Conservation (phyloP, 1,140 invertebrate species). For the Gonatopus flavifemur region DNA sequence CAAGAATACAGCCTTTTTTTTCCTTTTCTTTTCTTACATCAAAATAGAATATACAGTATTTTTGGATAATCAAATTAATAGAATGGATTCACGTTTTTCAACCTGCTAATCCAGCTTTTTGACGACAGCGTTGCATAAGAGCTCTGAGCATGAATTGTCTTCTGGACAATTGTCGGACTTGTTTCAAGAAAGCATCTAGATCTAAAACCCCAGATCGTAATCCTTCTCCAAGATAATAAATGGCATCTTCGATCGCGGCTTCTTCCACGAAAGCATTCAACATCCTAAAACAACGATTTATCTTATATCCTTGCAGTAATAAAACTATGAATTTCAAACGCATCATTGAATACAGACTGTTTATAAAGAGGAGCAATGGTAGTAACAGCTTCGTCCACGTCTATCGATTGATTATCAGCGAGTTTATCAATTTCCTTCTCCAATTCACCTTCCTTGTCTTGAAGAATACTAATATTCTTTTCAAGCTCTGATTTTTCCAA, state of each 20-base stretch:
- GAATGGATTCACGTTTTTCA: constrained; percentile 40
- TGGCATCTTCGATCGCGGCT: constrained; percentile 96
- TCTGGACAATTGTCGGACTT: constrained; percentile 91
- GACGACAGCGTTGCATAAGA: constrained; percentile 93
- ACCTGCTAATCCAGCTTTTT: constrained; percentile 86
- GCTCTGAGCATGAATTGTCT: constrained; percentile 95
- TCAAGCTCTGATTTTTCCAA: constrained; percentile 84
- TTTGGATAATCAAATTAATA: constrained; percentile 17
- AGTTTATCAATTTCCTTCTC: constrained; percentile 78
- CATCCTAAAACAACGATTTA: constrained; percentile 65
- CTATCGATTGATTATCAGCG: constrained; percentile 77
- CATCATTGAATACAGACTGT: constrained; percentile 67
- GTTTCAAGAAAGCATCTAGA: constrained; percentile 94
- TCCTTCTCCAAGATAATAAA: constrained; percentile 98
- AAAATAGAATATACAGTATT: constrained; percentile 35
- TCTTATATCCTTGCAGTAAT: too few species aligned
- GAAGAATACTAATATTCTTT: constrained; percentile 79
- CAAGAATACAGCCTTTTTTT: constrained; percentile 10
- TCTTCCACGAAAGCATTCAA: constrained; percentile 96
- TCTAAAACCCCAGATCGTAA: constrained; percentile 90
- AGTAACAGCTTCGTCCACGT: constrained; percentile 95
- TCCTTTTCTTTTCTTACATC: constrained; percentile 9
- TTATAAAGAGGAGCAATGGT: constrained; percentile 95
- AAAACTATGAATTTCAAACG: not conserved
- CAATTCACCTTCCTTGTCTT: constrained; percentile 85